Evolutionary conservation across 2,113 vertebrate genomes (phyloP), one percentile per base, ranked within the genome.

Genomic region (Sturnus vulgaris): DNA sequence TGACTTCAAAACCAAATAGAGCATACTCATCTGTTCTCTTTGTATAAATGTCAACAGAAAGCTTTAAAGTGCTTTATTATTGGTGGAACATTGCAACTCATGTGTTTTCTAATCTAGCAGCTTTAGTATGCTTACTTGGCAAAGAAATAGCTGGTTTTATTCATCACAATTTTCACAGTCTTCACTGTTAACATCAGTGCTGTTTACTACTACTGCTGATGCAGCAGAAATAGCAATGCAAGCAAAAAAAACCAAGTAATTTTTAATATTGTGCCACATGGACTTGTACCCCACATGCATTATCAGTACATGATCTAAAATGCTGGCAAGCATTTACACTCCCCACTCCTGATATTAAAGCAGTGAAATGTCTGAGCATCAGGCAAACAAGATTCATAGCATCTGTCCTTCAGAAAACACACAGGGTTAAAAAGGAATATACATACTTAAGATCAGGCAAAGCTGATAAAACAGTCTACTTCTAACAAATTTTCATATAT

Each of bases 31-130:
- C 93, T 80, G 21, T 94, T 95, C 93, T 64, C 86, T 91, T 94
- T 78, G 79, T 95, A 47, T 47, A 92, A 93, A 85, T 65, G 91
- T 91, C 94, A 96, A 94, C 77, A 92, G 70, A 93, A 92, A 87
- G 89, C 95, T 97, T 93, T 96, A 66, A 95, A 94, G 88, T 88
- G 88, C 86, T 96, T 96, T 95, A 93, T 92, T 95, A 96, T 31
- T 61, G 70, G 93, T 84, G 47, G 86, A 97, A 96, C 79, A 76
- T 27, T 86, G 92, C 88, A 95, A 93, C 94, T 96, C 81, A n/a
- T 75, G 86, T 86, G 90, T 85, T 96, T 95, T 79, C 83, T 93
- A 94, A 96, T 94, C 93, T 94, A 90, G 53, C 71, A 96, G 83
- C 91, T 91, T 95, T 95, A 87, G 53, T 79, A 91, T 69, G 85